A percentile compares a stretch with the other conserved stretches of the same genome.
Evolutionary conservation across 1,140 invertebrate species (phyloP).

Genomic region (Hyles euphorbiae): DNA sequence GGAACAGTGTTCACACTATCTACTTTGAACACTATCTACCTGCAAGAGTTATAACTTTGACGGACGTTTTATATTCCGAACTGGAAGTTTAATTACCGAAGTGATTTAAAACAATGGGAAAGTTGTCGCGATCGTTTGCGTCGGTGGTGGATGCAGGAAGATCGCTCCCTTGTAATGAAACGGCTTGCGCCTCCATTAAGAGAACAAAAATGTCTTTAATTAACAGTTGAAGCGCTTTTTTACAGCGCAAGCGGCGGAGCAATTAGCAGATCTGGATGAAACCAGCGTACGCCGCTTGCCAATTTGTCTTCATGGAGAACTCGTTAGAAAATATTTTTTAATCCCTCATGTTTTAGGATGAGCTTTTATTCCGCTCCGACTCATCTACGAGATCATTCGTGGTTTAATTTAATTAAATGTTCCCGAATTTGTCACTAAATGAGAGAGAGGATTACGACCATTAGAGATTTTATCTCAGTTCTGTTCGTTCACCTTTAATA

Average conservation of each 20-base stretch:
- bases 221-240: constrained; percentile 27
- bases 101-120: constrained; percentile 2
- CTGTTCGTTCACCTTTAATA: neutral
- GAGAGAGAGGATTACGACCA: too few species aligned
- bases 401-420: neutral
- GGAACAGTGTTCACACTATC: too few species aligned
- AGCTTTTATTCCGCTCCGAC: too few species aligned
- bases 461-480: neutral
- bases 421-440: too few species aligned
- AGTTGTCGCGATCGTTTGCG: constrained; percentile 5
- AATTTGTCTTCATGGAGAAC: neutral
- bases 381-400: neutral
- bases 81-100: constrained; percentile 5
- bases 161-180: constrained; percentile 21
- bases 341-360: too few species aligned
- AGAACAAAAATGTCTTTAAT: constrained; percentile 34
- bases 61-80: too few species aligned
- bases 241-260: constrained; percentile 18
- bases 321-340: constrained; percentile 2
- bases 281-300: neutral
- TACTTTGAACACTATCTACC: too few species aligned
- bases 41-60: too few species aligned
- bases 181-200: constrained; percentile 22
- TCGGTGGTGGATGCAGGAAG: constrained; percentile 7
- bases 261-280: constrained; percentile 22